A percentile compares a stretch with the other conserved stretches of the same genome.
Conservation (phyloP, 2,888 invertebrate genomes). For the Octonoba sinensis region DNA sequence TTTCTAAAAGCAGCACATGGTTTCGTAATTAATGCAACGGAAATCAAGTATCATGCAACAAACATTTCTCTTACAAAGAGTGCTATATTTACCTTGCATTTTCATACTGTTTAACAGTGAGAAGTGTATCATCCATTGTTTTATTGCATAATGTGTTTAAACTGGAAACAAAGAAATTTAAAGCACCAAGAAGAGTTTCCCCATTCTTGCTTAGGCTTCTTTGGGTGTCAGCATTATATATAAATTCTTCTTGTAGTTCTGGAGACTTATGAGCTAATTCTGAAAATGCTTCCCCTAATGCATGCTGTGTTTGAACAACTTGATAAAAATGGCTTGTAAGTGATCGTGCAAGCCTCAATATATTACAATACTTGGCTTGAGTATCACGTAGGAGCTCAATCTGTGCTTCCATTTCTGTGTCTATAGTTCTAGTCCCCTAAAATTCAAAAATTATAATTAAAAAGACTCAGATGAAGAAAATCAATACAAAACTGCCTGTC, state of each 20-base stretch:
- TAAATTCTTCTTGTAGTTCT: constrained; percentile 93
- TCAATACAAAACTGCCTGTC: background rate
- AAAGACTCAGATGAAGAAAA: background rate
- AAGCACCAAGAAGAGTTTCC: constrained; percentile 86
- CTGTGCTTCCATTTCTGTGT: constrained; percentile 89
- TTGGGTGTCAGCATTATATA: constrained; percentile 96
- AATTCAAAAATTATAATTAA: background rate
- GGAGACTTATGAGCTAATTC: constrained; percentile 96
- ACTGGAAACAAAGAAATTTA: constrained; percentile 96
- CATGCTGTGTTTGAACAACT: constrained; percentile 87
- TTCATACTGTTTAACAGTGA: constrained; percentile 84
- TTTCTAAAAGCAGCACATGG: no score
- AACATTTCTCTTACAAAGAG: no score
- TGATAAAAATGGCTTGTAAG: constrained; percentile 90
- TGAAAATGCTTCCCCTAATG: constrained; percentile 92
- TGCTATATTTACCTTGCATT: constrained; percentile 77
- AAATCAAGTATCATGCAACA: no score
- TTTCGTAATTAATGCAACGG: no score
- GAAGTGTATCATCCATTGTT: constrained; percentile 94
- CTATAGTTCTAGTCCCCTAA: constrained; percentile 72
- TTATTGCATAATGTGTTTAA: constrained; percentile 96
- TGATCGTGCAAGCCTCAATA: constrained; percentile 86
- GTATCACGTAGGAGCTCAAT: constrained; percentile 94
- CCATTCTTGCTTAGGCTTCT: constrained; percentile 93
- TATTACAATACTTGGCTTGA: constrained; percentile 85